These are phyloP conservation scores for Sminthurides bifidus DNA, from an alignment of 1,140 invertebrate species.

Conservation along the genomic window DNA sequence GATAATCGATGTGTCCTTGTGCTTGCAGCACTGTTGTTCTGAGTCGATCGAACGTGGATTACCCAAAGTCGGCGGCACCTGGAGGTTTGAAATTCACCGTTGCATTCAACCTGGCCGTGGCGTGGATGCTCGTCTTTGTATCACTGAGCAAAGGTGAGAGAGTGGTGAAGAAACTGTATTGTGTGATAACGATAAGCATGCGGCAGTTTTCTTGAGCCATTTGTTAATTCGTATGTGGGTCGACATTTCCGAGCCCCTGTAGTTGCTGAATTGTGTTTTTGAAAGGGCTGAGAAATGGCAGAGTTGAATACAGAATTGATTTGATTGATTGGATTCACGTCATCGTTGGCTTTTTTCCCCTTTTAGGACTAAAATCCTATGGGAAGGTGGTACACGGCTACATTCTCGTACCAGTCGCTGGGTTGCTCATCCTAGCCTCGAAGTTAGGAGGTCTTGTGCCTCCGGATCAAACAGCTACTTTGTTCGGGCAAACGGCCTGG, in stretches of 20 bases:
- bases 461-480: constrained; percentile 47
- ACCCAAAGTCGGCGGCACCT: constrained; percentile 19
- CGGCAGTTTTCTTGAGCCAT: too few species aligned
- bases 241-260: too few species aligned
- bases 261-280: too few species aligned
- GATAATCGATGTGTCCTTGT: too few species aligned
- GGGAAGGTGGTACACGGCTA: constrained; percentile 69
- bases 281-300: too few species aligned
- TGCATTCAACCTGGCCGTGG: constrained; percentile 73
- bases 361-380: constrained; percentile 59
- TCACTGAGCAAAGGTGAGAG: constrained; percentile 70
- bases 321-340: too few species aligned
- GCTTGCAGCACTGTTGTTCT: constrained; percentile 62
- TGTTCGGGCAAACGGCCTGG: constrained; percentile 64
- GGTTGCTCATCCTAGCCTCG: constrained; percentile 55
- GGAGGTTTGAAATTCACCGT: constrained; percentile 66
- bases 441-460: constrained; percentile 60
- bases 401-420: constrained; percentile 57
- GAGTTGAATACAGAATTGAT: too few species aligned
- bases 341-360: too few species aligned
- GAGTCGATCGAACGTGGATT: constrained; percentile 50
- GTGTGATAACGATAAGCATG: too few species aligned
- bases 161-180: too few species aligned
- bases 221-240: too few species aligned
- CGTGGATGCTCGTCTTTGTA: constrained; percentile 82